Conservation (phyloP, 1,140 invertebrate species). For the Procambarus clarkii region DNA sequence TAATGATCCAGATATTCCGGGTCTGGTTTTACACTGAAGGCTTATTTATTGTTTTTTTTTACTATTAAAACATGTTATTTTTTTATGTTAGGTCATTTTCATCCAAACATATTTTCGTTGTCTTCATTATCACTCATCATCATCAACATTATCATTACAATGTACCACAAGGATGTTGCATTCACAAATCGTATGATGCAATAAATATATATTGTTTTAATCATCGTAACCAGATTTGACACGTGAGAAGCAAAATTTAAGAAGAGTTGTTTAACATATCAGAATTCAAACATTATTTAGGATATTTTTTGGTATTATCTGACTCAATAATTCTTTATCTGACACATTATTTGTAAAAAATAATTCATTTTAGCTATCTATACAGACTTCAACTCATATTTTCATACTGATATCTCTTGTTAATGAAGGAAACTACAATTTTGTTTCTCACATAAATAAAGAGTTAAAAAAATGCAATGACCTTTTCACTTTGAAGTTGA, state of each 20-base stretch:
- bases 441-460: background rate
- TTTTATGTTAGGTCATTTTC: background rate
- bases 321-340: background rate
- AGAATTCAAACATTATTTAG: background rate
- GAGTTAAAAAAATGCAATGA: background rate
- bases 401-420: background rate
- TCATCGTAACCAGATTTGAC: background rate
- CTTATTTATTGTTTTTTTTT: background rate
- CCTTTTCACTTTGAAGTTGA: background rate
- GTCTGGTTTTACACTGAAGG: background rate
- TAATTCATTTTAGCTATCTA: background rate
- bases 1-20: no score
- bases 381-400: background rate
- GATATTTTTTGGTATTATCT: background rate
- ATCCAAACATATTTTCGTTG: background rate
- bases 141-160: background rate
- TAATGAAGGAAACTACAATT: background rate
- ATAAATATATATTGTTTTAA: background rate
- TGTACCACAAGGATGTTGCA: background rate
- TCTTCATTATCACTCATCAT: background rate
- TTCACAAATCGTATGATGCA: background rate
- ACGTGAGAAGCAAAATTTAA: background rate
- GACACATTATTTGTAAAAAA: background rate
- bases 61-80: background rate
- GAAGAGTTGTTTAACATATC: no score